A percentile compares a stretch with the other conserved stretches of the same genome.
phyloP scores from a whole-genome alignment of 2,797 vertebrate genomes.

The Fratercula arctica region DNA sequence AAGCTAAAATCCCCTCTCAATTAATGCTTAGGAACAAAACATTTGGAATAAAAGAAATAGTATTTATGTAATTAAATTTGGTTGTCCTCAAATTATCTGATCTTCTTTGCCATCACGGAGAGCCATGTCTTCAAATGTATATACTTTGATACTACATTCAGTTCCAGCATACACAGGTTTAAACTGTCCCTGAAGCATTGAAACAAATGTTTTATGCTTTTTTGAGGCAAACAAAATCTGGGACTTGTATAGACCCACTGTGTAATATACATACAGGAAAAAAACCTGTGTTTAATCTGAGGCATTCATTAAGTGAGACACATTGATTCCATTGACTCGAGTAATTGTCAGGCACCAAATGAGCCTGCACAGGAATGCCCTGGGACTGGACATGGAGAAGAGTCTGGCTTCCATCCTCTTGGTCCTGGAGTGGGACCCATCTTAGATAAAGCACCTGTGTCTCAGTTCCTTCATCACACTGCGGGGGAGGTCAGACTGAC shows the following conservation, averaged over 20 bases:
- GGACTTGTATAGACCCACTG: not conserved
- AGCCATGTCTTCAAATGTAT: not conserved
- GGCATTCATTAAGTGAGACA: not conserved
- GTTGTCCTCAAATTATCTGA: conserved; percentile 1
- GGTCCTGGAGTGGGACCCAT: not conserved
- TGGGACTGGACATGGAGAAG: not conserved
- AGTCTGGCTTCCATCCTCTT: not conserved
- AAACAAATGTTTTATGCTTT: not conserved
- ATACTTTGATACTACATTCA: not conserved
- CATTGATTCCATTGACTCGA: not conserved
- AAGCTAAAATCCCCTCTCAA: conserved; percentile 26
- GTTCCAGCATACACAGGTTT: not conserved
- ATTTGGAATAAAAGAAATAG: not conserved
- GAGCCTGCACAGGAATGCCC: not conserved
- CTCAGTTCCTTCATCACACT: not conserved
- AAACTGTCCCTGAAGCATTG: not conserved
- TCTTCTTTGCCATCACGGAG: not conserved
- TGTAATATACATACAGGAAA: not conserved
- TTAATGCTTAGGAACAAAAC: conserved; percentile 41
- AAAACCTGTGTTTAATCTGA: not conserved
- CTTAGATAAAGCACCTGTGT: not conserved
- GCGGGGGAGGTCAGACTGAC: not conserved
- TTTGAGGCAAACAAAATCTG: not conserved
- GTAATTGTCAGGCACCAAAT: not conserved
- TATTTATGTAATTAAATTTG: not conserved